Evolutionary conservation across 1,140 invertebrate species (phyloP).

Genomic region (Rhyacophila brunnea): DNA sequence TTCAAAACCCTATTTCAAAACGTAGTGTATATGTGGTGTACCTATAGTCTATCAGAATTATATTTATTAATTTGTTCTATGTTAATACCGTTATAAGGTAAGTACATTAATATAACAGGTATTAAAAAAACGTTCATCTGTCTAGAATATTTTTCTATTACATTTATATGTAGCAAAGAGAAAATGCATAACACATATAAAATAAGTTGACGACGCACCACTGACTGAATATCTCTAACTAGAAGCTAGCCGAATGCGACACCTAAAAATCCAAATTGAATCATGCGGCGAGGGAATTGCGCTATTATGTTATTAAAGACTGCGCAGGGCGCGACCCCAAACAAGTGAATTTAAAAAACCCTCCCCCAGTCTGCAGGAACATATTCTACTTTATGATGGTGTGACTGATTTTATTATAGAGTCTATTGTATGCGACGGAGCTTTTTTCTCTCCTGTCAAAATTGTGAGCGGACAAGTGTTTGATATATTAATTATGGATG

Average conservation of each 20-base stretch:
- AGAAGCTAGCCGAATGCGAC: slow-evolving; percentile 40
- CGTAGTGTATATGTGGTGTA: too few species aligned
- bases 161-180: too few species aligned
- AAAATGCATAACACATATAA: too few species aligned
- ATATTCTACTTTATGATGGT: slow-evolving; percentile 35
- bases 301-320: slow-evolving; percentile 61
- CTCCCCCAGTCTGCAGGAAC: slow-evolving; percentile 12
- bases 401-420: slow-evolving; percentile 34
- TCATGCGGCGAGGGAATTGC: slow-evolving; percentile 59
- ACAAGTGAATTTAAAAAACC: slow-evolving; percentile 26
- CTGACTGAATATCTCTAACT: too few species aligned
- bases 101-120: too few species aligned
- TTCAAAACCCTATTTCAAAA: too few species aligned
- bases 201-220: background rate
- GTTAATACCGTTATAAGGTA: too few species aligned
- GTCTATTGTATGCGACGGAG: slow-evolving; percentile 16
- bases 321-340: slow-evolving; percentile 53
- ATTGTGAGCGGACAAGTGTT: slow-evolving; percentile 19
- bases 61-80: too few species aligned
- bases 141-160: too few species aligned
- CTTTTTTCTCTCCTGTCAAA: slow-evolving; percentile 28
- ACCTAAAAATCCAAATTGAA: slow-evolving; percentile 59
- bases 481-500: slow-evolving; percentile 30
- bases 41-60: too few species aligned
- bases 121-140: too few species aligned